These are phyloP conservation scores for Aplidium turbinatum DNA, from an alignment of 23 tunicate genomes.

Conservation along the genomic window DNA sequence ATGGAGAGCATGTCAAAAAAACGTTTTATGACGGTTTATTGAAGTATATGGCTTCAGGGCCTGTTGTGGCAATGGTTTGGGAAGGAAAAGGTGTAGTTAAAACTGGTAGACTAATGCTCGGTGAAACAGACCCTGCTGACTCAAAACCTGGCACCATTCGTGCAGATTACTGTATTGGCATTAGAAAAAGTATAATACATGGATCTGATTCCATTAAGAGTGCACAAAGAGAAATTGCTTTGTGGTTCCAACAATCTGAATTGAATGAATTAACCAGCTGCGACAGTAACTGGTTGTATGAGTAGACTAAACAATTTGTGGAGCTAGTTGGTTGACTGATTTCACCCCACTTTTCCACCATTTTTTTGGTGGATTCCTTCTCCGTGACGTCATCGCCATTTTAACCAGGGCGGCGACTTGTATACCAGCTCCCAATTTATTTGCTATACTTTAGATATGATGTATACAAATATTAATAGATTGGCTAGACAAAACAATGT, in stretches of 20 bases:
- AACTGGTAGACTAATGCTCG: slow-evolving; percentile 94
- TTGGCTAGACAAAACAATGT: not conserved
- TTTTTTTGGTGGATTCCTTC: no score
- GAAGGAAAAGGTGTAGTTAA: slow-evolving; percentile 84
- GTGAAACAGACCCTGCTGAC: slow-evolving; percentile 90
- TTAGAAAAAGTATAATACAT: slow-evolving; percentile 94
- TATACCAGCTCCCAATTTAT: no score
- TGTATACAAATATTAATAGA: no score
- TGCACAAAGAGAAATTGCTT: slow-evolving; percentile 85
- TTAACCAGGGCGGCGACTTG: no score
- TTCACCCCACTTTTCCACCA: no score
- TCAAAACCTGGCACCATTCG: slow-evolving; percentile 85
- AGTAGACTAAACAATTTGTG: no score
- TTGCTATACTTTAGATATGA: no score
- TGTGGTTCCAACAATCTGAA: slow-evolving; percentile 87
- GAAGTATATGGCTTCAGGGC: slow-evolving; percentile 93
- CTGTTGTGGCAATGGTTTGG: slow-evolving; percentile 99
- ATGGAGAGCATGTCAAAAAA: no score
- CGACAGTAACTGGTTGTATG: slow-evolving; percentile 74
- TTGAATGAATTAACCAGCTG: slow-evolving; percentile 44
- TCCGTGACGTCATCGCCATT: no score
- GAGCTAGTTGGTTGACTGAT: no score
- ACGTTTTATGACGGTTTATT: slow-evolving; percentile 76
- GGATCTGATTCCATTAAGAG: slow-evolving; percentile 97
- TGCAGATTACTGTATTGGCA: slow-evolving; percentile 89